Base-by-base conservation (phyloP, 2,888 invertebrate genomes). In the Aleiodes alternator region DNA sequence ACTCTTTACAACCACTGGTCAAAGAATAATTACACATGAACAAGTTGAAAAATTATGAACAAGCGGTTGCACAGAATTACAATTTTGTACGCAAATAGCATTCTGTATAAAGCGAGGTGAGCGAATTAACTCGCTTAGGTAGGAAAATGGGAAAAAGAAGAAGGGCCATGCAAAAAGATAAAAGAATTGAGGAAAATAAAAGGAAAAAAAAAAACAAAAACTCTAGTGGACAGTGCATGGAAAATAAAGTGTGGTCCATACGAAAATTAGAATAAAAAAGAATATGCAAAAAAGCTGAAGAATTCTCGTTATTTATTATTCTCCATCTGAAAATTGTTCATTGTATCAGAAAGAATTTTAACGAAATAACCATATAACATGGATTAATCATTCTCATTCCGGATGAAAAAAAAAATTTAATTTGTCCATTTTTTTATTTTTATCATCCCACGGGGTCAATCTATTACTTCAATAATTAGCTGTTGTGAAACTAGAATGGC, bases 1-100 rank as follows among this genome's bases (percentile, higher is more conserved):
- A 43, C 43, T 43, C 9, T 43, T 0, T 11, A 43, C 8, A 43
- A 8, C 4, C 11, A 43, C 43, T 43, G 7, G 43, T 66, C 48
- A 66, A 64, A 73, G 73, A 76, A 76, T 72, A 78, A 78, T 76
- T 76, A 76, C 70, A 75, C 73, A 71, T 51, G 71, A 73, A 64
- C 69, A 64, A 75, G 59, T 66, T 73, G 70, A 55, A 73, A 75
- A 73, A 73, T 71, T 78, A 71, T 78, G 70, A 57, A 57, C 14
- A 23, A 61, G 61, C 23, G 38, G 50, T 69, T 50, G 57, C 69
- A 70, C 50, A 53, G 70, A 78, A 78, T 71, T 71, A 51, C 73
- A 73, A 59, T 68, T 57, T 64, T 43, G 9, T 68, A 71, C 57
- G 73, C 73, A 74, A 74, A 72, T 69, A 69, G 68, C 73, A 31